Conservation (phyloP, 1,140 invertebrate species). For the Drosophila repleta region DNA sequence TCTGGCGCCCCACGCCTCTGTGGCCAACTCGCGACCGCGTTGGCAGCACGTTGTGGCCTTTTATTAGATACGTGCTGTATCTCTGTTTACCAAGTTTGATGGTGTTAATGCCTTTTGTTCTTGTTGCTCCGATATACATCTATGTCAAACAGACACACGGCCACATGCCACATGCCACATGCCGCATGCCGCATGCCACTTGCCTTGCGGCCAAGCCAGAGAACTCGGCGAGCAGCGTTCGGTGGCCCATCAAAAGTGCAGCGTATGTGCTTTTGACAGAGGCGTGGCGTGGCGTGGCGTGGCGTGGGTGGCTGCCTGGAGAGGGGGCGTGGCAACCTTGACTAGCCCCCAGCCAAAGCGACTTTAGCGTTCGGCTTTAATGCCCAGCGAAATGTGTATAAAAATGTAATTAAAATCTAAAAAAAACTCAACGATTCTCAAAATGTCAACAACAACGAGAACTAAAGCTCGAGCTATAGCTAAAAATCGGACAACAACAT, state of each 20-base stretch:
- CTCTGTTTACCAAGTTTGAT: constrained; percentile 80
- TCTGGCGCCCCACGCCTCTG: neutral
- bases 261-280: constrained; percentile 34
- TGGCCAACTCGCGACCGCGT: constrained; percentile 46
- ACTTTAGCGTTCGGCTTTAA: constrained; percentile 19
- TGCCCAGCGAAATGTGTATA: constrained; percentile 35
- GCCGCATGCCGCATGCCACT: constrained; percentile 9
- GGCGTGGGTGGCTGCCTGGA: too few relatives aligned
- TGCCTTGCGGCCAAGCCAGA: neutral
- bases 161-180: constrained; percentile 18
- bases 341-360: constrained; percentile 8
- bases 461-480: constrained; percentile 28
- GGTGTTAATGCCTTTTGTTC: constrained; percentile 76
- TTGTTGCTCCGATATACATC: constrained; percentile 64
- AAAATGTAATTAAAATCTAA: constrained; percentile 70
- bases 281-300: too few relatives aligned
- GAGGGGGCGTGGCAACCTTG: constrained; percentile 37
- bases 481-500: constrained; percentile 32
- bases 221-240: too few relatives aligned
- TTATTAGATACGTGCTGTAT: constrained; percentile 82
- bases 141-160: constrained; percentile 38
- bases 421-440: constrained; percentile 54
- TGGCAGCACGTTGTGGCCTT: constrained; percentile 78
- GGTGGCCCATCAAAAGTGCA: constrained; percentile 42
- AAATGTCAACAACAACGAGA: constrained; percentile 14